Conservation (phyloP, 1,140 invertebrate species). For the Nymphalis io region DNA sequence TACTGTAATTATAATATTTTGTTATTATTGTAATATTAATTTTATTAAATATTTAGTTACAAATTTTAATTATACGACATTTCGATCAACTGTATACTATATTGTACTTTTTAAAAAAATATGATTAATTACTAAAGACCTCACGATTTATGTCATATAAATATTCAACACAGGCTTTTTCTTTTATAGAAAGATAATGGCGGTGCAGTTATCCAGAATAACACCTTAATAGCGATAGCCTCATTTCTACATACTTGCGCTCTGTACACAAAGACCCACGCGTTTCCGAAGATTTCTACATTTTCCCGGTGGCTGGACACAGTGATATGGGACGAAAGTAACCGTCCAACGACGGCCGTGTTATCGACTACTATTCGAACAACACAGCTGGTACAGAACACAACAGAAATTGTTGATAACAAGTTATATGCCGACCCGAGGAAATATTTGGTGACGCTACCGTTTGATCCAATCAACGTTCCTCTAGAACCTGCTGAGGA, state of each 20-base stretch:
- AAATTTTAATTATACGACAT: no score
- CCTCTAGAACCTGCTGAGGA: conserved; percentile 69
- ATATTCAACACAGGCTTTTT: not conserved
- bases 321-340: conserved; percentile 69
- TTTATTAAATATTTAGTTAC: no score
- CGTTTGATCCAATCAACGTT: conserved; percentile 66
- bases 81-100: no score
- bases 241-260: conserved; percentile 65
- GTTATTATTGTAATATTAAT: no score
- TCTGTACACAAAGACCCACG: conserved; percentile 65
- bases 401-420: conserved; percentile 38
- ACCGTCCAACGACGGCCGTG: conserved; percentile 48
- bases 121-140: no score
- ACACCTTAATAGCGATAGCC: conserved; percentile 63
- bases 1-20: no score
- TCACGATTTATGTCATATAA: no score
- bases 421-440: conserved; percentile 50
- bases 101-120: no score
- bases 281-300: conserved; percentile 66
- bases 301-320: conserved; percentile 67
- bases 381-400: conserved; percentile 26
- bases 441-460: conserved; percentile 62
- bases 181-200: conserved; percentile 69
- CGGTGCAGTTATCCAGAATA: conserved; percentile 71
- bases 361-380: conserved; percentile 32